Base-by-base conservation (phyloP, 37 sponge, comb jelly and placozoan species). In the Eunapius fragilis region DNA sequence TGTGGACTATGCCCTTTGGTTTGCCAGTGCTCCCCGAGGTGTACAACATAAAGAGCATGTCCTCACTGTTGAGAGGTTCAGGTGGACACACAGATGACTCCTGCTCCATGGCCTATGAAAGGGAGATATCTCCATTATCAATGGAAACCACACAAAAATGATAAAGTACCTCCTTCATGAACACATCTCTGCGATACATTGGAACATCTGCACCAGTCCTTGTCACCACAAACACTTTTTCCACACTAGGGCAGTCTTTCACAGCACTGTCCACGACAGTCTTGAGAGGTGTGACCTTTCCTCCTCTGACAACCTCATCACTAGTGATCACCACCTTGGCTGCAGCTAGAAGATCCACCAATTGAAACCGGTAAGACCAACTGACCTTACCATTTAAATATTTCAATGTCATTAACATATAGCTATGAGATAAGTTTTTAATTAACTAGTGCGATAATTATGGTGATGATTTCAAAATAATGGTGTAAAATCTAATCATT, bases 1-100 rank as follows among this genome's bases (percentile, higher is more conserved):
- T 92, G 91, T 97, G 98, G 22, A 93, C 84, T 2, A 98, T 85
- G 17, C 98, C 98, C 83, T 98, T 98, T 48, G 98, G 98, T 48
- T 89, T 91, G 4, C 98, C 98, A 72, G 98, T 98, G 85, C 96
- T 95, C 35, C 98, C 98, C 30, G 98, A 98, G 24, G 98, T 98
- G 86, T 98, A 98, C 33, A 98, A 86, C 87, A 93, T 94, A 74
- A 95, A 98, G 48, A 98, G 92, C 10, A 78, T 90, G 85, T 98
- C 98, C 74, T 98, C 98, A 88, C 96, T 95, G 83, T 95, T 89
- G 86, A 98, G 70, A 12, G 94, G 84, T 87, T 93, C 98, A 23
- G 89, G 87, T 78, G 88, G 80, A 83, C 98, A 98, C 27, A 24
- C 70, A 25, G 77, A 67, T 0, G 86, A 49, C 80, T 90, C 94